These are phyloP conservation scores for Dolichomitus sp. DNA, from an alignment of 2,888 invertebrate genomes.

Conservation along the genomic window DNA sequence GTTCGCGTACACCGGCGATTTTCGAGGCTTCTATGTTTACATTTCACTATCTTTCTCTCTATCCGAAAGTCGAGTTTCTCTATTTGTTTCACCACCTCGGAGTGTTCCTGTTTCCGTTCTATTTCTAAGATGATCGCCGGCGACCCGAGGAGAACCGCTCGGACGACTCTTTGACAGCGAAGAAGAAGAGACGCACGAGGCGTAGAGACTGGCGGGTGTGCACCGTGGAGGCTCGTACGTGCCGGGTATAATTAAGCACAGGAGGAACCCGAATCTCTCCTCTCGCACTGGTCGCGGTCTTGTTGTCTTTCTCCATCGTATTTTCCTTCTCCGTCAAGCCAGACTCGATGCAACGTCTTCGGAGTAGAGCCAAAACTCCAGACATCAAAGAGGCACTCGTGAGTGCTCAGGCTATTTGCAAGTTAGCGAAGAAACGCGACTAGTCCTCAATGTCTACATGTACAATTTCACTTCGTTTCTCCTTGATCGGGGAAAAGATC, in stretches of 20 bases:
- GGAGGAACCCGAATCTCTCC: slow-evolving; percentile 36
- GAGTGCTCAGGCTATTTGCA: slow-evolving; percentile 55
- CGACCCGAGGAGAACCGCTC: slow-evolving; percentile 34
- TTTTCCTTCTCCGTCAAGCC: slow-evolving; percentile 38
- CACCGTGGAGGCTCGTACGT: background rate
- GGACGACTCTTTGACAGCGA: slow-evolving; percentile 59
- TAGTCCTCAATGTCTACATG: background rate
- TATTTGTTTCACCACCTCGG: slow-evolving; percentile 37
- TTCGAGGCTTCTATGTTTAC: background rate
- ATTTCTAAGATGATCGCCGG: slow-evolving; percentile 62
- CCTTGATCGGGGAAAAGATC: slow-evolving; percentile 1
- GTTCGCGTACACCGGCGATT: background rate
- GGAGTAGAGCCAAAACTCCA: slow-evolving; percentile 50
- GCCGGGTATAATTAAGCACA: slow-evolving; percentile 59
- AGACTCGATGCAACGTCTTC: slow-evolving; percentile 32
- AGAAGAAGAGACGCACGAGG: background rate
- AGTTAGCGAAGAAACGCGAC: slow-evolving; percentile 21
- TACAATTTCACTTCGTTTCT: background rate
- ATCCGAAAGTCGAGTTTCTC: background rate
- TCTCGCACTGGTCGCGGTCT: background rate
- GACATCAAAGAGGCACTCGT: slow-evolving; percentile 53
- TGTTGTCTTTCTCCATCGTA: slow-evolving; percentile 21
- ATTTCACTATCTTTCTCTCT: slow-evolving; percentile 23
- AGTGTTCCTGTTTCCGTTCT: slow-evolving; percentile 68
- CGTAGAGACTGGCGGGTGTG: slow-evolving; percentile 11